Base-by-base conservation (phyloP, 2,888 invertebrate species). In the Trichopoda pennipes region DNA sequence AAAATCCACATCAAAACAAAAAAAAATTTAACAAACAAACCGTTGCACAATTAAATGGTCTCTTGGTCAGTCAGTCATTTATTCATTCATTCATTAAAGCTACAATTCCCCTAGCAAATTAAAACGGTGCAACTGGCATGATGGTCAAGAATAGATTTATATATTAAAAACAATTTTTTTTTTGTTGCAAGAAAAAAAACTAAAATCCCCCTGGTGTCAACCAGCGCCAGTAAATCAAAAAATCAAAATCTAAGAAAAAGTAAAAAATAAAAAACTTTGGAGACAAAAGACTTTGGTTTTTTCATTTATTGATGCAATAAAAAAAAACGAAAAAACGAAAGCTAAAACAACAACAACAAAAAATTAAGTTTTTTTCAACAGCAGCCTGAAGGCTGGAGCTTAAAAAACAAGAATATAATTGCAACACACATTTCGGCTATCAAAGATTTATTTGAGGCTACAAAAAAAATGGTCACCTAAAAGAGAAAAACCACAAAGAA, bases 391-490 rank as follows among this genome's bases (percentile, higher is more conserved):
- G 38, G 38, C 38, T 12, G 12, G 2, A 38, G 38, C 28, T 38
- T 38, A 38, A 38, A 68, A 80, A 75, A 17, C 23, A 38, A n/a
- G 19, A 66, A 66, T 61, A 76, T 66, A 53, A 81, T 68, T 76
- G 47, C 70, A 38, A 66, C 83, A 63, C 58, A 72, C 14, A 21
- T 49, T 10, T 35, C n/a, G 56, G 55, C 63, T 77, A 70, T 78
- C 74, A 58, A 74, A 74, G 74, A 78, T 78, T 78, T 81, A 78
- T 81, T 74, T 78, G 51, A 42, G 19, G 35, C 38, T 38, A 64
- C 58, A 8, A 28, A 28, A 28, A 6, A 1, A 74, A 69, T 60
- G 68, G 55, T 56, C 66, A 35, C 19, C 32, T n/a, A 66, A 6
- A 19, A 49, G 10, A 61, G 17, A 53, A 12, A 68, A 7, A 28